Percentiles rank a stretch among this genome's conserved stretches.
Evolutionary conservation across 2,888 invertebrate genomes (phyloP).

Genomic region (Serrognathus titanus): DNA sequence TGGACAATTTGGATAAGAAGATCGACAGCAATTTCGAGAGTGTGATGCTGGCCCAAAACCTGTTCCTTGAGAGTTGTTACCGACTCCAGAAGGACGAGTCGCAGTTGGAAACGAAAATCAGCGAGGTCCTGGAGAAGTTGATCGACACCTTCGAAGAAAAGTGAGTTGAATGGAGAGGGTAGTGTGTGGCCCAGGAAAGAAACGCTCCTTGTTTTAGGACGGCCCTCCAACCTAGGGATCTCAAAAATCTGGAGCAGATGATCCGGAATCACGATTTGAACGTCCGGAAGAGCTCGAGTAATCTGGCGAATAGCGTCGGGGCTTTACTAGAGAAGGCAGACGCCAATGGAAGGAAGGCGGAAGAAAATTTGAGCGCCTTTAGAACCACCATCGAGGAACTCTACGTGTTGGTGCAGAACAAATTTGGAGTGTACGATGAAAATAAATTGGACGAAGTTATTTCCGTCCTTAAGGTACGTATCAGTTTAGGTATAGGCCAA

Average conservation of each 20-base stretch:
- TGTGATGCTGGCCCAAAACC: slow-evolving; percentile 59
- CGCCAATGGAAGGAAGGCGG: slow-evolving; percentile 31
- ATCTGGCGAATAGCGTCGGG: slow-evolving; percentile 24
- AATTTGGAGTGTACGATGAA: neutral
- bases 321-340: slow-evolving; percentile 32
- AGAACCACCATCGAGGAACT: slow-evolving; percentile 14
- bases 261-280: slow-evolving; percentile 47
- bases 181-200: too few species aligned
- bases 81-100: slow-evolving; percentile 64
- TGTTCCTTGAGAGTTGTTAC: slow-evolving; percentile 64
- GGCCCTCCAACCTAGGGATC: slow-evolving; percentile 54
- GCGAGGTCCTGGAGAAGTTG: slow-evolving; percentile 60
- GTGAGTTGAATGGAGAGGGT: slow-evolving; percentile 44
- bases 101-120: slow-evolving; percentile 57
- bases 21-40: slow-evolving; percentile 55
- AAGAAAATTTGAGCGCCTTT: slow-evolving; percentile 11
- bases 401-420: slow-evolving; percentile 9
- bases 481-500: too few species aligned
- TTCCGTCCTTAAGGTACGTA: slow-evolving; percentile 1
- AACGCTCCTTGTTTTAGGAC: slow-evolving; percentile 48
- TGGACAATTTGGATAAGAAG: slow-evolving; percentile 37
- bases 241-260: slow-evolving; percentile 55
- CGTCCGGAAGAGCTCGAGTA: slow-evolving; percentile 36
- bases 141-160: slow-evolving; percentile 61
- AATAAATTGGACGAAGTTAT: slow-evolving; percentile 3